These are phyloP conservation scores for Zoroaster sp. DNA, from an alignment of 53 echinoderm and acorn worm genomes.

Conservation along the genomic window DNA sequence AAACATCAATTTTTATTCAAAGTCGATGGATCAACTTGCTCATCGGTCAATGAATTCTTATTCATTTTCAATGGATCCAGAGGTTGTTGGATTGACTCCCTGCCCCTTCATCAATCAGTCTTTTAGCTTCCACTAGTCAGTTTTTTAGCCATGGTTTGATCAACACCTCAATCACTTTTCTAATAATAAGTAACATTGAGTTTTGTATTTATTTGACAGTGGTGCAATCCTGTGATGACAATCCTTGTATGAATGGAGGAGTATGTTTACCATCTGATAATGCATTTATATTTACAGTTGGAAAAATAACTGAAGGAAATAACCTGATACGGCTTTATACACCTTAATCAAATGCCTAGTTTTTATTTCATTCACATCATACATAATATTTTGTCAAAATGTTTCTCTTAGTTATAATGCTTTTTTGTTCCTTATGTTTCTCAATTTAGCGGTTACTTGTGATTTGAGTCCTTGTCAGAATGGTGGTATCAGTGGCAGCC, in stretches of 20 bases:
- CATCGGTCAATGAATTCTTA: too few species aligned
- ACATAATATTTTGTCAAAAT: neutral
- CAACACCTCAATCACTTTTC: too few species aligned
- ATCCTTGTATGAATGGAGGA: constrained; percentile 52
- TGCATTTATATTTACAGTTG: constrained; percentile 47
- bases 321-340: neutral
- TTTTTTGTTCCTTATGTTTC: neutral
- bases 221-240: constrained; percentile 7
- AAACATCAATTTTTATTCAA: too few species aligned
- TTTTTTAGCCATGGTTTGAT: too few species aligned
- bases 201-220: neutral
- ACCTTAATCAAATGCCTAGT: too few species aligned
- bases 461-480: constrained; percentile 58
- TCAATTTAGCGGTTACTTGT: constrained; percentile 49
- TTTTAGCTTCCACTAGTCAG: too few species aligned
- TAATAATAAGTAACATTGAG: neutral
- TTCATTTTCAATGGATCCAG: too few species aligned
- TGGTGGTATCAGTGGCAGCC: constrained; percentile 31
- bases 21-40: too few species aligned
- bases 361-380: too few species aligned
- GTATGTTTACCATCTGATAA: constrained; percentile 1
- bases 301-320: neutral
- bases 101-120: too few species aligned
- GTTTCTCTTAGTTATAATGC: neutral
- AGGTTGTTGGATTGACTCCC: too few species aligned